Evolutionary conservation across 2,797 vertebrate species (phyloP), one percentile per base, ranked within the genome.

Genomic region (Remorina albescens): DNA sequence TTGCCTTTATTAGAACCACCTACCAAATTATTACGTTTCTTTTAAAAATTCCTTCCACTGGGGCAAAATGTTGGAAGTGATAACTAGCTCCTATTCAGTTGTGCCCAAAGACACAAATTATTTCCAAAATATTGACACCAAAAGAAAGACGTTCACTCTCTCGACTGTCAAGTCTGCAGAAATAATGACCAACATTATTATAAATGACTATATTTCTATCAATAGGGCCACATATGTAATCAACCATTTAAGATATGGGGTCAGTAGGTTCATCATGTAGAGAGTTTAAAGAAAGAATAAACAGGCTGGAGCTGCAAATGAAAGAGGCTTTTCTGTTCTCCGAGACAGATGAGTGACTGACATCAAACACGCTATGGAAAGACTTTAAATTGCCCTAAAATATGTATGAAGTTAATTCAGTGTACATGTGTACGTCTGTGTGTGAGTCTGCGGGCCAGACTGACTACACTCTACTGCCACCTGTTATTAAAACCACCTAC

Each of bases 401-500:
- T 39, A 71, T 76, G 63, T 49, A 67, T 55, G 54, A 44, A 46
- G 25, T 60, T 47, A 55, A 61, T 67, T 76, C 4, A 8, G 36
- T 11, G 10, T 11, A 9, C 2, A 9, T 36, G 37, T 39, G 11
- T 3, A 2, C 15, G 12, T 39, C 32, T 57, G 61, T 49, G 67
- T 25, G 60, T 44, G 62, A 71, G 61, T 34, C 51, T 66, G 56
- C 63, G 70, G 61, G 70, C 59, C 23, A 53, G 60, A 64, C 71
- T 59, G 66, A 70, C 57, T 57, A 10, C 15, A 36, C 68, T 59
- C 66, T 62, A 19, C 81, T 55, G 77, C 71, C 77, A 87, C 71
- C 81, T 75, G 67, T 78, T 56, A 78, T 85, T 75, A 82, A 79
- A 84, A 64, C 58, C 46, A 67, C 50, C 61, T 46, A 37, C 67